Evolutionary conservation across 2,888 invertebrate species (phyloP).

Genomic region (Griposia aprilina): DNA sequence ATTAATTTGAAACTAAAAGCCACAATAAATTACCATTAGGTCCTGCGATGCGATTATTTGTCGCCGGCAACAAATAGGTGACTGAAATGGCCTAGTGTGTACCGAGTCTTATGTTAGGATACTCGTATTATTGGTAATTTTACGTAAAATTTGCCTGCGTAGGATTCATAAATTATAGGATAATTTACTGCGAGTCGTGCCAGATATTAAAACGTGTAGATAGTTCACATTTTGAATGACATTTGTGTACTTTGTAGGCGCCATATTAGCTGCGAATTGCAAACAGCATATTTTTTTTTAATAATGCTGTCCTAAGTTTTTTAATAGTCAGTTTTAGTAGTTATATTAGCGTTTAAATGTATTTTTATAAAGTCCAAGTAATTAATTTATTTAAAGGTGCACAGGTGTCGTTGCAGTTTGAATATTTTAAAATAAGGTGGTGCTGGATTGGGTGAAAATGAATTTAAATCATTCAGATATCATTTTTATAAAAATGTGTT

Average conservation of each 20-base stretch:
- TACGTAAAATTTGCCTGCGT: constrained; percentile 50
- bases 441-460: constrained; percentile 27
- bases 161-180: constrained; percentile 20
- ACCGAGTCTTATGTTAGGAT: constrained; percentile 27
- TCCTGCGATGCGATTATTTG: not conserved
- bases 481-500: constrained; percentile 44
- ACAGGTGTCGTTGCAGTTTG: constrained; percentile 7
- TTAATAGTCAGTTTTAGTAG: not conserved
- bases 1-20: not conserved
- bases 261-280: no score
- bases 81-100: constrained; percentile 23
- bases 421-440: constrained; percentile 22
- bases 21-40: not conserved
- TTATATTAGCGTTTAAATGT: not conserved
- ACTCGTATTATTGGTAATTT: constrained; percentile 33
- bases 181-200: constrained; percentile 10
- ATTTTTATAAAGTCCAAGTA: not conserved
- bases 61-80: not conserved
- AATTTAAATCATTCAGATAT: constrained; percentile 39
- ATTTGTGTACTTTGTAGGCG: constrained; percentile 12
- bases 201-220: constrained; percentile 31
- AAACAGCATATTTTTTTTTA: no score
- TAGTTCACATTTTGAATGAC: constrained; percentile 36
- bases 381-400: constrained; percentile 1
- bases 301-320: not conserved